Percentiles rank a stretch among this genome's conserved stretches.
Evolutionary conservation across 2,113 vertebrate genomes (phyloP).

Genomic region (Hiodon tergisus): DNA sequence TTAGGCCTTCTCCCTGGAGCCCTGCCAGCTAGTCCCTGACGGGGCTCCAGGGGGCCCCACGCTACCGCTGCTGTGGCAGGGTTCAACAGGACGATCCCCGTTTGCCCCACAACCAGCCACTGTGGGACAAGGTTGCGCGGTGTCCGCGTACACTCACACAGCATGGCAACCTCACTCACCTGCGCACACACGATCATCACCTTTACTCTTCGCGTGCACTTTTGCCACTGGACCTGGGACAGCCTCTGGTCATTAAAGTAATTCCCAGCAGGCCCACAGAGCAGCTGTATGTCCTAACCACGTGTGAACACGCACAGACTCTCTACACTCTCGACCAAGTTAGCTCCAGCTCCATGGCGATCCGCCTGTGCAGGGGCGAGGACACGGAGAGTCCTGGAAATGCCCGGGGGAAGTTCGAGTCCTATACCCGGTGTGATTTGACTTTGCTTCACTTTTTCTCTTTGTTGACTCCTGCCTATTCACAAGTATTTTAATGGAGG

Average conservation of each 20-base stretch:
- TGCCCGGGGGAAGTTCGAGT: neutral
- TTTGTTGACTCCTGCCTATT: neutral
- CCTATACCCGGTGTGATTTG: neutral
- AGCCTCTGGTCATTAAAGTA: conserved; percentile 46
- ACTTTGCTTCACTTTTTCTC: neutral
- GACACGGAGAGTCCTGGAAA: neutral
- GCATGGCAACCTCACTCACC: neutral
- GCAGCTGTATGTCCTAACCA: conserved; percentile 38
- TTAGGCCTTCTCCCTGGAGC: conserved; percentile 70
- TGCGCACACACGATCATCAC: neutral
- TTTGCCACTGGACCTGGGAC: conserved; percentile 5
- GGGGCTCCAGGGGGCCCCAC: conserved; percentile 45
- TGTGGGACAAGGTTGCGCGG: neutral
- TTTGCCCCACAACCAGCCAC: conserved; percentile 44
- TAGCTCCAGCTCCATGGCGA: too few species aligned
- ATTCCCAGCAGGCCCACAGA: conserved; percentile 37
- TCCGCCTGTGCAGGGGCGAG: too few species aligned
- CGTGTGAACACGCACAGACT: conserved; percentile 39
- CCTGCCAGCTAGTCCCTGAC: conserved; percentile 46
- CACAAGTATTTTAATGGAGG: neutral
- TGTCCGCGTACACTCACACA: neutral
- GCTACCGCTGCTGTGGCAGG: conserved; percentile 44
- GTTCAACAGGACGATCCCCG: conserved; percentile 63
- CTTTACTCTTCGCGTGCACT: too few species aligned
- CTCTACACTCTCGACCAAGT: too few species aligned